phyloP scores from a whole-genome alignment of 2,888 invertebrate species.

The Scelioninae gen. 1 region DNA sequence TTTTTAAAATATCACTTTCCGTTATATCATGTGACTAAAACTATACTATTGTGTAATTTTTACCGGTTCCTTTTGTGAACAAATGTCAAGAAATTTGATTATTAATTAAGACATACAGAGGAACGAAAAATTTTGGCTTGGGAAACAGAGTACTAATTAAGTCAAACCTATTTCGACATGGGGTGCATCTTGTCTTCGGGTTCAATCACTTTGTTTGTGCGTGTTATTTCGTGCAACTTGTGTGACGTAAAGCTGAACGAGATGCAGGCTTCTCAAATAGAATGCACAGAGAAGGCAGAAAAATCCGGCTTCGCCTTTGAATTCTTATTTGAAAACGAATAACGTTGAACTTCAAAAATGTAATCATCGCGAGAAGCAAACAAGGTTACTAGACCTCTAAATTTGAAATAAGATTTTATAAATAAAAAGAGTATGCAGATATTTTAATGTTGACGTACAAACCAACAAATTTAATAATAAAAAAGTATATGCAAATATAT shows the following conservation, averaged over 20 bases:
- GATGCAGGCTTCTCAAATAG: conserved; percentile 58
- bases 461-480: no score
- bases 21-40: no score
- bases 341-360: conserved; percentile 52
- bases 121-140: no score
- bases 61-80: no score
- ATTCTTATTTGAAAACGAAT: conserved; percentile 61
- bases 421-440: no score
- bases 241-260: conserved; percentile 58
- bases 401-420: no score
- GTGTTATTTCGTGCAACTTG: conserved; percentile 62
- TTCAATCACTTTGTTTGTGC: conserved; percentile 56
- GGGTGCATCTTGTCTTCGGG: conserved; percentile 31
- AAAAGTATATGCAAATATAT: no score
- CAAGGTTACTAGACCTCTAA: neutral
- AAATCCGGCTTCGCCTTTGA: conserved; percentile 46
- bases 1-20: no score
- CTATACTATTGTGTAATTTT: no score
- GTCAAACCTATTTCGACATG: conserved; percentile 21
- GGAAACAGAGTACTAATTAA: conserved; percentile 9
- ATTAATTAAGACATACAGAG: no score
- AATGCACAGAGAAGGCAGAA: conserved; percentile 49
- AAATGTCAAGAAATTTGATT: no score
- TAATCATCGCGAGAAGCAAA: conserved; percentile 23
- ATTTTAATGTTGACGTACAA: no score